phyloP scores from a whole-genome alignment of 1,140 invertebrate genomes.

The Hylaeus volcanicus region DNA sequence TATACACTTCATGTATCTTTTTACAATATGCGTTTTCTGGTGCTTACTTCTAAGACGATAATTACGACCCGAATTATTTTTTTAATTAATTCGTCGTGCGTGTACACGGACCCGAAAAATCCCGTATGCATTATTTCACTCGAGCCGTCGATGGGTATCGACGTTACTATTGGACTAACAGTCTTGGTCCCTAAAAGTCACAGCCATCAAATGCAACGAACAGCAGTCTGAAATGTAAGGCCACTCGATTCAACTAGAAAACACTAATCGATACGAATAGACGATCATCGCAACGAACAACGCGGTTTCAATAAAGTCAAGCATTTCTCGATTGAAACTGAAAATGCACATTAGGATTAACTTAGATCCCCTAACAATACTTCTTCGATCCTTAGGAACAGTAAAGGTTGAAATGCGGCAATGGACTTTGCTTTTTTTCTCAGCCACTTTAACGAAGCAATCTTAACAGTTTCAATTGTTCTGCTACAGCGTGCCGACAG shows the following conservation, averaged over 20 bases:
- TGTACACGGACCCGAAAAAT: too few species aligned
- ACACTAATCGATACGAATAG: constrained; percentile 34
- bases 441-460: not conserved
- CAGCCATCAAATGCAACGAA: constrained; percentile 81
- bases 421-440: not conserved
- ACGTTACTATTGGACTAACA: constrained; percentile 43
- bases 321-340: not conserved
- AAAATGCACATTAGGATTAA: constrained; percentile 23
- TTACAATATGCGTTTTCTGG: constrained; percentile 36
- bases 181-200: constrained; percentile 80
- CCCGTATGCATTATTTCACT: constrained; percentile 11
- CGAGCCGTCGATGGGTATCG: constrained; percentile 3
- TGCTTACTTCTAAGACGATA: not conserved
- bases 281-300: not conserved
- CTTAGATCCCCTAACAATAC: not conserved
- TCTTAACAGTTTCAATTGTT: constrained; percentile 15
- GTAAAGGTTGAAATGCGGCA: constrained; percentile 9
- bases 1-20: constrained; percentile 35
- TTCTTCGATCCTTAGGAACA: constrained; percentile 26
- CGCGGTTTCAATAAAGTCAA: not conserved
- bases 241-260: constrained; percentile 68
- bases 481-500: constrained; percentile 1
- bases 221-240: constrained; percentile 77
- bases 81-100: not conserved
- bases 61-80: constrained; percentile 13